Base-by-base conservation (phyloP, 2,113 vertebrate genomes). In the Triplophysa rosa region DNA sequence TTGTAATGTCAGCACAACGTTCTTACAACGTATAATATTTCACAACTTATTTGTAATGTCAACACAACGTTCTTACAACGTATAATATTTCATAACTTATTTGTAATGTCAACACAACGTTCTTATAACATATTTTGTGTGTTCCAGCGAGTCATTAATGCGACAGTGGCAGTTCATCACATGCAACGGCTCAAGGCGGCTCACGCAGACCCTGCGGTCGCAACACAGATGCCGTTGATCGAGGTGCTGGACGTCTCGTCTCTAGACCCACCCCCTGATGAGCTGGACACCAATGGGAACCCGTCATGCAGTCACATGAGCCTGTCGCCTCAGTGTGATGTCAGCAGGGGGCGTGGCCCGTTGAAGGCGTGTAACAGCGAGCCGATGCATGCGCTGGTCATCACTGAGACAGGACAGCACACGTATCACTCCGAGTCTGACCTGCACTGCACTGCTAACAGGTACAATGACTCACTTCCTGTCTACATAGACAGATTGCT, bases 61-160 rank as follows among this genome's bases (percentile, higher is more conserved):
- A 80, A 40, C 77, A 2, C 84, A 11, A 37, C 4, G 3, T 37
- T 37, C 10, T 89, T 17, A 54, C 49, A 19, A 17, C 14, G 4
- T 33, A 56, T 7, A 24, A 24, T 24, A 24, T 29, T 29, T 29
- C 0, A 4, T 29, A 29, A 29, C 4, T 4, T n/a, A n/a, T n/a
- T 7, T 37, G 33, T 37, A 7, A 37, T 64, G 6, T 71, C 24
- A 80, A 33, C 77, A 3, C 84, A 11, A 37, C 4, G 3, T 37
- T 37, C 10, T 89, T 8, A 56, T 19, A n/a, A 19, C 16, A n/a
- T 42, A 56, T 7, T 56, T 7, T 82, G 24, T 84, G 67, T 78
- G 62, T 84, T 85, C 59, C 86, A 99, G 96, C 94, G 94, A 94
- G 96, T 94, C 85, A 95, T 96, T 89, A 96, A 96, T 0, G 94